These are phyloP conservation scores for Chrysolina oricalcia DNA, from an alignment of 2,888 invertebrate species.

Conservation along the genomic window DNA sequence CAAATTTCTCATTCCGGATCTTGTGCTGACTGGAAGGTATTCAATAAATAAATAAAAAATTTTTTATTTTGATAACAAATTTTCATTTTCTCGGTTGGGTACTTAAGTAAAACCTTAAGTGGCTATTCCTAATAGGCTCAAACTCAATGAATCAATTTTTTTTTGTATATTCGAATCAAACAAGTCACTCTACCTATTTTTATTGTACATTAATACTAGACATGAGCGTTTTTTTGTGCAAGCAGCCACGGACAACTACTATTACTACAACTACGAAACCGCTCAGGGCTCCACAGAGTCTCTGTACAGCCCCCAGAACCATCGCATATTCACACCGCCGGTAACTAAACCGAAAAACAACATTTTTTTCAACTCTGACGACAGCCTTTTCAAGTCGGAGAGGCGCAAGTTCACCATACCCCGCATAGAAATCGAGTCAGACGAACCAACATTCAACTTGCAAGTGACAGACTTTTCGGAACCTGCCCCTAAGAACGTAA, in stretches of 20 bases:
- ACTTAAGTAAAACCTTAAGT: too few species aligned
- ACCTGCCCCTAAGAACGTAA: conserved; percentile 69
- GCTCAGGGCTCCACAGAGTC: conserved; percentile 67
- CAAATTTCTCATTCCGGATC: too few species aligned
- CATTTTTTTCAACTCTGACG: conserved; percentile 70
- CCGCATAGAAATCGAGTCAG: conserved; percentile 67
- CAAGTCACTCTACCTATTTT: background rate
- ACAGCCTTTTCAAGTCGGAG: conserved; percentile 69
- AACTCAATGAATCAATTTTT: too few species aligned
- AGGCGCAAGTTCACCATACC: conserved; percentile 67
- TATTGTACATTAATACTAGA: conserved; percentile 1
- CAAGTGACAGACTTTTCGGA: conserved; percentile 71
- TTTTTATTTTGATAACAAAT: too few species aligned
- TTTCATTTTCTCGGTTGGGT: too few species aligned
- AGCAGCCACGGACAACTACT: conserved; percentile 69
- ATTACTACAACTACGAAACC: conserved; percentile 57
- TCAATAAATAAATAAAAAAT: too few species aligned
- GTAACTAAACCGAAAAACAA: conserved; percentile 67
- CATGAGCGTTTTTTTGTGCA: conserved; percentile 60
- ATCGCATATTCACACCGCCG: conserved; percentile 68
- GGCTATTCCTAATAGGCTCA: too few species aligned
- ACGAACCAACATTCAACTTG: conserved; percentile 68
- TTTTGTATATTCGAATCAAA: background rate
- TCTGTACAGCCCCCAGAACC: conserved; percentile 62
- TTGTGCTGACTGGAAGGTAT: too few species aligned